Evolutionary conservation across 2,888 invertebrate genomes (phyloP).

Genomic region (Agrotis exclamationis): DNA sequence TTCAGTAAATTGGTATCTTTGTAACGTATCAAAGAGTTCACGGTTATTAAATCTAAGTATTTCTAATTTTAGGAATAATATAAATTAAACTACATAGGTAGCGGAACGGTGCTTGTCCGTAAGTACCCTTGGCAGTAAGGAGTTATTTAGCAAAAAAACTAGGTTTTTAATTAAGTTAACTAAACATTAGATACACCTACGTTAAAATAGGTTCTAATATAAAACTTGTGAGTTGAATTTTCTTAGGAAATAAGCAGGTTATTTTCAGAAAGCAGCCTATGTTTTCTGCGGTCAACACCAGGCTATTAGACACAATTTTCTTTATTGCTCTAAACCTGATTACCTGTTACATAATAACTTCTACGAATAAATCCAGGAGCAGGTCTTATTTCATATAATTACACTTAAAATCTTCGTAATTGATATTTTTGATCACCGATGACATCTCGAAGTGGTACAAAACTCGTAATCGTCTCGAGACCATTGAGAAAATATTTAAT

Average conservation of each 20-base stretch:
- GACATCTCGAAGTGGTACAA: conserved; percentile 35
- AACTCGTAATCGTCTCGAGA: conserved; percentile 15
- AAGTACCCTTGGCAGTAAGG: conserved; percentile 7
- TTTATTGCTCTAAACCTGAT: conserved; percentile 21
- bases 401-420: neutral
- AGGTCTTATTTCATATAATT: conserved; percentile 21
- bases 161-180: neutral
- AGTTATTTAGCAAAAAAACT: neutral
- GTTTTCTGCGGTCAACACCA: conserved; percentile 40
- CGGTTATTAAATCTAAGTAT: conserved; percentile 36
- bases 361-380: conserved; percentile 10
- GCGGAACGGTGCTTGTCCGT: conserved; percentile 31
- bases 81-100: conserved; percentile 35
- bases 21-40: conserved; percentile 26
- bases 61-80: conserved; percentile 29
- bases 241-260: neutral
- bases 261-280: conserved; percentile 12
- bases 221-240: neutral
- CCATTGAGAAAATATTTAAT: conserved; percentile 44
- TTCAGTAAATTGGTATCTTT: neutral
- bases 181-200: too few relatives aligned
- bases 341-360: conserved; percentile 29
- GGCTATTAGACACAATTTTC: conserved; percentile 42
- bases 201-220: too few relatives aligned
- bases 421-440: conserved; percentile 24